These are phyloP conservation scores for Anoncus sp. DNA, from an alignment of 2,888 invertebrate species.

Conservation along the genomic window DNA sequence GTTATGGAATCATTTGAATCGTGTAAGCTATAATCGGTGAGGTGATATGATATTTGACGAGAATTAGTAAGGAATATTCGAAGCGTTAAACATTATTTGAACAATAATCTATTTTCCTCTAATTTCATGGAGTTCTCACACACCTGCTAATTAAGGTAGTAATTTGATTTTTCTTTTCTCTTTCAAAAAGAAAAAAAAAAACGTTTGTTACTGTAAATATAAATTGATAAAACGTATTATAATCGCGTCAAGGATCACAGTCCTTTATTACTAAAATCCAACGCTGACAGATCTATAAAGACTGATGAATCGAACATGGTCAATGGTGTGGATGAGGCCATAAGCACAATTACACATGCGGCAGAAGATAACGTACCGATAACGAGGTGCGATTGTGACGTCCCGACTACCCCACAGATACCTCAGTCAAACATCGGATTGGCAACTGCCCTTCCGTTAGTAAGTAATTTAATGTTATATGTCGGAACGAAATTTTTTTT, in stretches of 20 bases:
- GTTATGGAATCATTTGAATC: too few relatives aligned
- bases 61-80: too few relatives aligned
- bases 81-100: too few relatives aligned
- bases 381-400: constrained; percentile 81
- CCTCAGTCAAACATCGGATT: constrained; percentile 79
- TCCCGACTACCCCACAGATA: constrained; percentile 79
- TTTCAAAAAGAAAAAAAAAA: constrained; percentile 17
- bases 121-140: too few relatives aligned
- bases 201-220: constrained; percentile 20
- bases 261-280: constrained; percentile 82
- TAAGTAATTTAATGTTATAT: constrained; percentile 72
- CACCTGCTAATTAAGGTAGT: too few relatives aligned
- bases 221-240: constrained; percentile 48
- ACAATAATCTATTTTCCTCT: too few relatives aligned
- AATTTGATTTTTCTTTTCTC: constrained; percentile 32
- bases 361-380: constrained; percentile 78
- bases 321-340: constrained; percentile 79
- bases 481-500: constrained; percentile 27
- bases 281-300: constrained; percentile 89
- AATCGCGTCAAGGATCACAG: constrained; percentile 64
- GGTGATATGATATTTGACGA: too few relatives aligned
- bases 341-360: constrained; percentile 80
- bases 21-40: too few relatives aligned
- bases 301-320: constrained; percentile 85
- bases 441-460: constrained; percentile 78